Evolutionary conservation across 1,140 invertebrate genomes (phyloP), one percentile per base, ranked within the genome.

Genomic region (Venustaconcha ellipsiformis): DNA sequence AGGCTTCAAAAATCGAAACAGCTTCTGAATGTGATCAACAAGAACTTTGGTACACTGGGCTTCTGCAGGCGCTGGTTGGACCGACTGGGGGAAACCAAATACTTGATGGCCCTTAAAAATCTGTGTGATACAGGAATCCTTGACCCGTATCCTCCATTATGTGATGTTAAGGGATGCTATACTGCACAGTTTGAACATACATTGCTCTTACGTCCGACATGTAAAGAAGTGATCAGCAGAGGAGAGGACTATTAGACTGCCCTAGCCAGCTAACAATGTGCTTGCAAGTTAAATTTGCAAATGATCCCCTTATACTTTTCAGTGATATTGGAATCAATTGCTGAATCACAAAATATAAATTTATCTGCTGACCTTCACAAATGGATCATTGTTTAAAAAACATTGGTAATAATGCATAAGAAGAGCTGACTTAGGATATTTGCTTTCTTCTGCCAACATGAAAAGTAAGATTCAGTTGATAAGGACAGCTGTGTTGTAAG

Each of bases 181-280:
- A 99, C 98, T 0, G 99, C 99, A 66, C 99, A 99, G 90, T 99
- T 96, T 89, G 99, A 99, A 89, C 99, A 99, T 90, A 99, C 99
- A 1, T 96, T 99, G 84, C 93, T 99, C 65, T 92, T 99, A 65
- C 92, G 98, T 84, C 98, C 99, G 17, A 99, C 98, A 0, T 99
- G 97, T 92, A 99, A 99, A 91, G 99, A 99, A 92, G 94, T 99
- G 11, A 94, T 99, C 30, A 98, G 96, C 17, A 93, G 97, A 74
- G 98, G 98, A 68, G 95, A 96, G 73, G 98, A 99, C 90, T 99
- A 99, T 90, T 99, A 91, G 84, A 26, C 63, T 59, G 6, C 0
- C 59, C 23, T 18, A 62, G 18, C 11, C 23, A 18, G 13, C 59
- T 48, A 48, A 48, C 37, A 2, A 48, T 1, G 37, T 48, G 37